Conservation (phyloP, 1,140 invertebrate genomes). For the Solenopsis invicta region DNA sequence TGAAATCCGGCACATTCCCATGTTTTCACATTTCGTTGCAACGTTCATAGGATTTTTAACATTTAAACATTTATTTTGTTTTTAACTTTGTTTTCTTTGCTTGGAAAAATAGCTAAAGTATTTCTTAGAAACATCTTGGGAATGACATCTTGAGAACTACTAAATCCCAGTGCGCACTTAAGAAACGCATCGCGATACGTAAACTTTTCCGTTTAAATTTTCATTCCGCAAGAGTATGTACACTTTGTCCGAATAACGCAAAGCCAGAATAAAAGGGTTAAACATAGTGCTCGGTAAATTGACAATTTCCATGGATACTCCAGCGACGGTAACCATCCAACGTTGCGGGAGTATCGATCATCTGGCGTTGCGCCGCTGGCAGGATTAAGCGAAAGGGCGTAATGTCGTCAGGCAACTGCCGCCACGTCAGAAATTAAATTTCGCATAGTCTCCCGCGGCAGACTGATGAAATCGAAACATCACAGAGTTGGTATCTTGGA, state of each 20-base stretch:
- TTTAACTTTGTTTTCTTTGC: constrained; percentile 14
- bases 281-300: not conserved
- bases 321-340: constrained; percentile 12
- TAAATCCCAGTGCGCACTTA: not conserved
- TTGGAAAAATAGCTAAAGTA: not conserved
- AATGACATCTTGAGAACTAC: not conserved
- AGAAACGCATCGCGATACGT: not conserved
- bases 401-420: constrained; percentile 12
- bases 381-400: constrained; percentile 48
- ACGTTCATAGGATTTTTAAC: not conserved
- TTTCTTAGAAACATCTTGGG: not conserved
- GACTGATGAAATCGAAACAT: constrained; percentile 33
- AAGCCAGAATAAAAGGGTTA: constrained; percentile 4
- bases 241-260: not conserved
- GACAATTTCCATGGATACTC: not conserved
- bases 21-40: constrained; percentile 1
- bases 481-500: not conserved
- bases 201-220: not conserved
- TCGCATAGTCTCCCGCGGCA: constrained; percentile 11
- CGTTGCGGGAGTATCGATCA: constrained; percentile 37
- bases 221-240: not conserved
- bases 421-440: constrained; percentile 39
- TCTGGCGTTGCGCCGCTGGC: constrained; percentile 4
- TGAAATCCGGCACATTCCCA: not conserved
- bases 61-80: not conserved